Evolutionary conservation across 64 coral and sea anemone species (phyloP).

Genomic region (Porites lutea): DNA sequence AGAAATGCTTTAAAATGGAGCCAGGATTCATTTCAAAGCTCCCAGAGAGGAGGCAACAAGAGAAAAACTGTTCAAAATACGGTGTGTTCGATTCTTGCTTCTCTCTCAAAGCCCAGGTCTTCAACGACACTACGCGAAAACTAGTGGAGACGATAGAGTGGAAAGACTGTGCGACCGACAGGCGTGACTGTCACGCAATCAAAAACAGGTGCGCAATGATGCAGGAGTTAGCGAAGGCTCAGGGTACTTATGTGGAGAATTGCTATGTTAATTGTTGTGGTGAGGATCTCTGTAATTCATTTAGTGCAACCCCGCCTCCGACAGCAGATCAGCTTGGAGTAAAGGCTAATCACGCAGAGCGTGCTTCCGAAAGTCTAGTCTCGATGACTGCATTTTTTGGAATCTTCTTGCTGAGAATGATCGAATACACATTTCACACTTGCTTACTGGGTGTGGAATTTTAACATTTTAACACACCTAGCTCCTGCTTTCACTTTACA

Average conservation of each 20-base stretch:
- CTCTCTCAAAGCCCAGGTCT: not conserved
- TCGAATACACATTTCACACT: too few species aligned
- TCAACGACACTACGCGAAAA: not conserved
- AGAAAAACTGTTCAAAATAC: slow-evolving; percentile 3
- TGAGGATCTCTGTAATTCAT: slow-evolving; percentile 61
- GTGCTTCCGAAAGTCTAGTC: not conserved
- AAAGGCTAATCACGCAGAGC: not conserved
- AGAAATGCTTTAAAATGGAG: slow-evolving; percentile 15
- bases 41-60: not conserved
- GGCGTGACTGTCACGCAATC: slow-evolving; percentile 48
- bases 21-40: slow-evolving; percentile 4
- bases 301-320: not conserved
- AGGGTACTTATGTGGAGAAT: slow-evolving; percentile 28
- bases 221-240: not conserved
- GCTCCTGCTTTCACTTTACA: too few species aligned
- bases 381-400: not conserved
- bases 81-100: slow-evolving; percentile 13
- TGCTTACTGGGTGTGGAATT: too few species aligned
- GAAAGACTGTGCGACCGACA: slow-evolving; percentile 42
- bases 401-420: not conserved
- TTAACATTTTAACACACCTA: too few species aligned
- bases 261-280: slow-evolving; percentile 49
- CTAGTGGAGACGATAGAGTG: slow-evolving; percentile 16
- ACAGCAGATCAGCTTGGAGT: not conserved
- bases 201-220: slow-evolving; percentile 31